Conservation (phyloP, 2,888 invertebrate genomes). For the Acanthosepion pharaonis region DNA sequence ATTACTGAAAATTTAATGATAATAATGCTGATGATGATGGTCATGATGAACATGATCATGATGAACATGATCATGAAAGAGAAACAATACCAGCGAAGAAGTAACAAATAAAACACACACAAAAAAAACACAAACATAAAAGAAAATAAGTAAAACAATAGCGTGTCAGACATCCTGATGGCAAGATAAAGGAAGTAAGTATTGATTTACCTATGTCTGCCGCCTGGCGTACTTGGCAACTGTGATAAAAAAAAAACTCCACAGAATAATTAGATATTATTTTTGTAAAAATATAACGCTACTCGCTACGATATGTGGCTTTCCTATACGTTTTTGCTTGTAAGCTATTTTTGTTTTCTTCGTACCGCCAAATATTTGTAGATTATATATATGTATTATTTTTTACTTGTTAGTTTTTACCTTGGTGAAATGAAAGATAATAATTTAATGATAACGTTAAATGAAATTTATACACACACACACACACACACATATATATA, state of each 20-base stretch:
- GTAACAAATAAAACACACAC: neutral
- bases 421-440: neutral
- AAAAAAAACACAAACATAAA: neutral
- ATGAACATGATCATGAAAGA: neutral
- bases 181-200: slow-evolving; percentile 1
- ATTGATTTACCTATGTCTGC: slow-evolving; percentile 11
- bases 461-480: neutral
- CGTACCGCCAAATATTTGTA: neutral
- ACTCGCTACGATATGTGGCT: neutral
- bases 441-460: neutral
- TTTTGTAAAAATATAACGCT: slow-evolving; percentile 21
- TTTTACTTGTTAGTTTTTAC: neutral
- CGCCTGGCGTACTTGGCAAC: slow-evolving; percentile 6
- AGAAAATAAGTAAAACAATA: neutral
- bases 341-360: neutral
- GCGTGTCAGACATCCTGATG: slow-evolving; percentile 22
- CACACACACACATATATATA: neutral
- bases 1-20: neutral
- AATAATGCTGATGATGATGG: neutral
- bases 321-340: neutral
- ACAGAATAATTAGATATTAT: neutral
- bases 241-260: neutral
- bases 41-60: neutral
- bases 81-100: neutral
- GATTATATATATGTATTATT: neutral